Conservation (phyloP, 2,888 invertebrate species). For the Pristionchus mayeri region DNA sequence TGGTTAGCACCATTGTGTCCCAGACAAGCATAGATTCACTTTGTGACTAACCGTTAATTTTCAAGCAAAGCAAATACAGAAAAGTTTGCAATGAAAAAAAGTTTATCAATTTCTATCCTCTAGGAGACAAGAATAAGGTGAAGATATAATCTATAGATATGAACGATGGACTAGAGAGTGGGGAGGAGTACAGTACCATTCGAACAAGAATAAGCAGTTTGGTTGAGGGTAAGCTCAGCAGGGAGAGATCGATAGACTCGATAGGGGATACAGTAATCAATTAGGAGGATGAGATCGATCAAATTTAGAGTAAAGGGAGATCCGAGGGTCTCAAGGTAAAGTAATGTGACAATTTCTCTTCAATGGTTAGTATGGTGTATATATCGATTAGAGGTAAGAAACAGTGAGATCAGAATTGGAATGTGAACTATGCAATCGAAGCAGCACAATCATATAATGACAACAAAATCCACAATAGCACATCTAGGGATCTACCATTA, state of each 20-base stretch:
- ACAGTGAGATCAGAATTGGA: constrained; percentile 17
- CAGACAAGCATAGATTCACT: too few species aligned
- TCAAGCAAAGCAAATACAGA: too few species aligned
- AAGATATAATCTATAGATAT: constrained; percentile 47
- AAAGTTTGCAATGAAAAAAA: too few species aligned
- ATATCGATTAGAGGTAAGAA: background rate
- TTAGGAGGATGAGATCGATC: constrained; percentile 19
- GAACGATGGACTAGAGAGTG: constrained; percentile 31
- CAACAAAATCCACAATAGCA: constrained; percentile 19
- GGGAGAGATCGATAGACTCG: constrained; percentile 41
- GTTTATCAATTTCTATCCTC: constrained; percentile 11
- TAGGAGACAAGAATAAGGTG: constrained; percentile 7
- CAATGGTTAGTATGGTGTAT: background rate
- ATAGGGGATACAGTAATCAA: constrained; percentile 38
- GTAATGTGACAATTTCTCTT: constrained; percentile 9
- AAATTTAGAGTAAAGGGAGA: background rate
- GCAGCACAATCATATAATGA: constrained; percentile 24
- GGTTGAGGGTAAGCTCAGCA: constrained; percentile 40
- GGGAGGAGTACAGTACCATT: constrained; percentile 11
- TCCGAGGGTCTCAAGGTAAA: constrained; percentile 25
- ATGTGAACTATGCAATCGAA: constrained; percentile 34
- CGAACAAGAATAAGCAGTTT: constrained; percentile 24
- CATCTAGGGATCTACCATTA: constrained; percentile 8
- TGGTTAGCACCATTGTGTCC: too few species aligned
- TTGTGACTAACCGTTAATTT: too few species aligned